Evolutionary conservation across 2,888 invertebrate species (phyloP).

Genomic region (Hemithea aestivaria): DNA sequence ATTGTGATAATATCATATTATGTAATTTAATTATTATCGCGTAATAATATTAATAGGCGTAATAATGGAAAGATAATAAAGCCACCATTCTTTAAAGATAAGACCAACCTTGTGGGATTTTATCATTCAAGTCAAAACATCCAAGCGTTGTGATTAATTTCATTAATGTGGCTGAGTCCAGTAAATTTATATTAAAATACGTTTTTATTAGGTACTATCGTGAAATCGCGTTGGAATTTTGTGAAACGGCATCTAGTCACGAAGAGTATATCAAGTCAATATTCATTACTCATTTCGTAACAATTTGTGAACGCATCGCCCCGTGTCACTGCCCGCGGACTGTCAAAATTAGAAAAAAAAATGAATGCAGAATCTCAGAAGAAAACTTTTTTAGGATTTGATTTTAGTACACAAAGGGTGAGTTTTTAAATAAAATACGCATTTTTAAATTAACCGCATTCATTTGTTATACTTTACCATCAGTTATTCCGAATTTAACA

Average conservation of each 20-base stretch:
- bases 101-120: constrained; percentile 37
- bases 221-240: constrained; percentile 46
- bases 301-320: constrained; percentile 46
- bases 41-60: too few relatives aligned
- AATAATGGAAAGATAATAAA: too few relatives aligned
- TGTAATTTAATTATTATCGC: too few relatives aligned
- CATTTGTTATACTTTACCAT: constrained; percentile 3
- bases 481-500: too few relatives aligned
- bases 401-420: constrained; percentile 94
- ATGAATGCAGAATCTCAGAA: constrained; percentile 59
- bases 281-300: constrained; percentile 37
- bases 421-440: constrained; percentile 34
- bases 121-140: constrained; percentile 35
- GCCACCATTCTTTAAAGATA: constrained; percentile 23
- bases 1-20: too few relatives aligned
- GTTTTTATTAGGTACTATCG: too few relatives aligned
- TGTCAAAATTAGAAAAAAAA: constrained; percentile 58
- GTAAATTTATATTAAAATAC: constrained; percentile 38
- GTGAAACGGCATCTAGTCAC: constrained; percentile 51
- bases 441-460: constrained; percentile 1
- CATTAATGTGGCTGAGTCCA: constrained; percentile 29
- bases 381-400: constrained; percentile 87
- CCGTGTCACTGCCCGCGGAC: constrained; percentile 44
- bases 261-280: constrained; percentile 27
- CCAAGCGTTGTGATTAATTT: constrained; percentile 37